Evolutionary conservation across 2,113 vertebrate species (phyloP), one percentile per base, ranked within the genome.

Genomic region (Coryphaenoides rupestris): DNA sequence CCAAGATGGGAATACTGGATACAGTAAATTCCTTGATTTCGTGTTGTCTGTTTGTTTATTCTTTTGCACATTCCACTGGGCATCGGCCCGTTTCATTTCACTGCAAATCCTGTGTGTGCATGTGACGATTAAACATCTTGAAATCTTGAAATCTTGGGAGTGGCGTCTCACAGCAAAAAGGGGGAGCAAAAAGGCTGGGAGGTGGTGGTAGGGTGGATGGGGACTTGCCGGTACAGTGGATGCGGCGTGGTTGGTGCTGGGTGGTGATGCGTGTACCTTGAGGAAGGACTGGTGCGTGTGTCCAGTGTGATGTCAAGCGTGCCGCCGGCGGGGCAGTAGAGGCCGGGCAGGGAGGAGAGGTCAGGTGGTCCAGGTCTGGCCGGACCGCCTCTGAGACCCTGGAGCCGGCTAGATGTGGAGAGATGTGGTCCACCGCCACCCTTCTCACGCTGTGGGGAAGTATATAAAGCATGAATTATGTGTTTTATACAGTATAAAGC

Each of bases 341-440:
- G 84, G 62, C 90, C 90, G 5, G 92, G 78, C 33, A 93, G 71
- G 24, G 77, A 88, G 62, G 93, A 86, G 64, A 93, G 81, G 84
- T 9, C 4, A 69, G 60, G 55, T 89, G 82, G 21, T 93, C 88
- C 62, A 94, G 53, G 7, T 63, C 23, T 0, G 93, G 93, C 13
- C 92, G 89, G 62, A 90, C 90, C 50, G 63, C 26, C n/a, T 73
- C 73, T 15, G 83, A 82, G 17, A 85, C 88, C 19, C 92, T 90
- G 55, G 87, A 80, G 65, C 64, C 69, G 12, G 84, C 80, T 28
- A 99, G 85, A 69, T 95, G 89, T 21, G 90, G 84, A 3, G 92
- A 76, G 73, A 99, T 75, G 59, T 96, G 94, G 59, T 94, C 92
- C 55, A 92, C 79, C 13, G 92, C 94, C 58, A 82, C 55, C 58